Evolutionary conservation across 2,113 vertebrate species (phyloP), one percentile per base, ranked within the genome.

Genomic region (Brachirus orientalis): DNA sequence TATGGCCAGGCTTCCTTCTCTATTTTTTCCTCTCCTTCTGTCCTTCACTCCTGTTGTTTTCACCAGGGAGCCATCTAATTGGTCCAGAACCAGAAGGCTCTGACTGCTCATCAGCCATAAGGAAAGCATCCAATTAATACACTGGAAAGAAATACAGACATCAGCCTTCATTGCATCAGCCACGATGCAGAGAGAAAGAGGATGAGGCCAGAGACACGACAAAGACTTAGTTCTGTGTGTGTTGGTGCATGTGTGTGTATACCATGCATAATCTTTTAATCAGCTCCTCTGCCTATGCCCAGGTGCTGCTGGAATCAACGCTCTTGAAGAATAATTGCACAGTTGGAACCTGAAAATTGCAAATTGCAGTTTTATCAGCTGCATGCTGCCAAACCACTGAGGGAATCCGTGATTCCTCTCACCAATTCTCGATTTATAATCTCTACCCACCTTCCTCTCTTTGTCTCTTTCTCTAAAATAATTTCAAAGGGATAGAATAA

Each of bases 101-200:
- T 58, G 61, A 72, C 81, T 79, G 82, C 74, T 85, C 81, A 77
- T 90, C 80, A 89, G 62, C 83, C 72, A 59, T 46, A 65, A 79
- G 63, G 61, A 78, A 85, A 84, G 74, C 60, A 62, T 74, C 70
- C 88, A 92, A 88, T 90, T 90, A 92, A 87, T 84, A 58, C 43
- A 3, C 43, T 48, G 46, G 48, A 10, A 46, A 63, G 75, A 77
- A 66, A 78, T 68, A 62, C 35, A 81, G 73, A 85, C 69, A 83
- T 75, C 80, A 72, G 59, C 54, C 40, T 3, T 67, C 41, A 33
- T 77, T 69, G 78, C 46, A 55, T 77, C 71, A 74, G 44, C 36
- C 75, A 74, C 72, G 43, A 18, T 56, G 55, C 17, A 78, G 18
- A 60, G 38, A 63, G 41, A 60, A 40, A 63, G 41, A 52, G 16